Conservation (phyloP, 2,797 vertebrate genomes). For the Syngnathus acus region DNA sequence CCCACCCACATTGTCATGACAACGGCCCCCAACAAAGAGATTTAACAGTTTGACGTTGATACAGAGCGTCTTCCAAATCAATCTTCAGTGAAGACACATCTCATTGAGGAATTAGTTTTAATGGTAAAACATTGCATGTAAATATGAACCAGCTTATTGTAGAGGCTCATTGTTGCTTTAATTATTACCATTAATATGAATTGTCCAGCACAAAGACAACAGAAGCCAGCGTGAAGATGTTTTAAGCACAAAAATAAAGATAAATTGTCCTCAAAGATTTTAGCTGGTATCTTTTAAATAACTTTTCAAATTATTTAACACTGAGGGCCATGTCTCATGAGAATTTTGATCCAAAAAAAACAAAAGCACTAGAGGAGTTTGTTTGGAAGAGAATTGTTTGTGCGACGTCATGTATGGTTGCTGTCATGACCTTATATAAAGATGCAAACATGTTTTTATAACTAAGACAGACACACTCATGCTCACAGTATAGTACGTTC, state of each 20-base stretch:
- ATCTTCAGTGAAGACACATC: not conserved
- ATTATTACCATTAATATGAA: not conserved
- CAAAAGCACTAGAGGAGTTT: too few species aligned
- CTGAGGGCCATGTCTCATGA: too few species aligned
- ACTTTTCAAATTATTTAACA: too few species aligned
- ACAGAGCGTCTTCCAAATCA: constrained; percentile 21
- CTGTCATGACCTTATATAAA: too few species aligned
- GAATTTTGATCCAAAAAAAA: too few species aligned
- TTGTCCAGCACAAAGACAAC: not conserved
- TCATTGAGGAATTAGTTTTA: not conserved
- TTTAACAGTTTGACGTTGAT: constrained; percentile 33
- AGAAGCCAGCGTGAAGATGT: not conserved
- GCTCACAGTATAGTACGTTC: constrained; percentile 57
- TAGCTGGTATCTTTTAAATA: not conserved
- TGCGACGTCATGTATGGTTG: too few species aligned
- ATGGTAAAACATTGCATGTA: not conserved
- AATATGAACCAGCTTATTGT: not conserved
- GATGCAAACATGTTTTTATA: constrained; percentile 11
- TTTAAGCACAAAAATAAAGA: not conserved
- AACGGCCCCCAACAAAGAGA: constrained; percentile 8
- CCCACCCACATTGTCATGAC: constrained; percentile 49
- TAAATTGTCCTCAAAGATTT: not conserved
- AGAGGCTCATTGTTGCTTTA: not conserved
- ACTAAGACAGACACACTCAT: not conserved
- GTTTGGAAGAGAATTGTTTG: too few species aligned